phyloP scores from a whole-genome alignment of 2,797 vertebrate genomes.

The Malurus splendens region DNA sequence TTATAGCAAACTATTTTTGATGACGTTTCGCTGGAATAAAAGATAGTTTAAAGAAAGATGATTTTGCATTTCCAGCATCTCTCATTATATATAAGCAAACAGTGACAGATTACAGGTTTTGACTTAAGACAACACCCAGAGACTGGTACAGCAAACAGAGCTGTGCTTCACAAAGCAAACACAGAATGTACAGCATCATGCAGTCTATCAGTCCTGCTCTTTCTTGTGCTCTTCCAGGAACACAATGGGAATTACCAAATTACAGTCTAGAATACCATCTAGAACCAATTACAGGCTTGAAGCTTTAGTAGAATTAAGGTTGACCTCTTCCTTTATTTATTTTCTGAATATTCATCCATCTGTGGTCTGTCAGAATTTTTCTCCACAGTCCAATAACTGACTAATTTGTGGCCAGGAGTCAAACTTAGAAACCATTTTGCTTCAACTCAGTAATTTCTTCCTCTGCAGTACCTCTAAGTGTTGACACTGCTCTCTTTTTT shows the following conservation, averaged over 20 bases:
- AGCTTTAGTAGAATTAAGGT: not conserved
- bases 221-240: not conserved
- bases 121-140: not conserved
- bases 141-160: not conserved
- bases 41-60: not conserved
- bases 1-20: not conserved
- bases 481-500: not conserved
- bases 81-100: not conserved
- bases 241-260: not conserved
- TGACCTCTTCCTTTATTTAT: not conserved
- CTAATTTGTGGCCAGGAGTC: not conserved
- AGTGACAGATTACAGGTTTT: not conserved
- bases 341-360: not conserved
- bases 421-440: not conserved
- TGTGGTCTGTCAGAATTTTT: not conserved
- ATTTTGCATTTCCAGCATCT: not conserved
- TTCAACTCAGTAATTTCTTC: not conserved
- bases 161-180: not conserved
- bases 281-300: not conserved
- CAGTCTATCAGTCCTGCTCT: not conserved
- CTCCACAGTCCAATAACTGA: not conserved
- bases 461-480: not conserved
- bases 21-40: not conserved
- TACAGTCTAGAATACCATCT: not conserved
- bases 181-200: accelerated